Evolutionary conservation across 2,888 invertebrate species (phyloP).

Genomic region (Ochropacha duplaris): DNA sequence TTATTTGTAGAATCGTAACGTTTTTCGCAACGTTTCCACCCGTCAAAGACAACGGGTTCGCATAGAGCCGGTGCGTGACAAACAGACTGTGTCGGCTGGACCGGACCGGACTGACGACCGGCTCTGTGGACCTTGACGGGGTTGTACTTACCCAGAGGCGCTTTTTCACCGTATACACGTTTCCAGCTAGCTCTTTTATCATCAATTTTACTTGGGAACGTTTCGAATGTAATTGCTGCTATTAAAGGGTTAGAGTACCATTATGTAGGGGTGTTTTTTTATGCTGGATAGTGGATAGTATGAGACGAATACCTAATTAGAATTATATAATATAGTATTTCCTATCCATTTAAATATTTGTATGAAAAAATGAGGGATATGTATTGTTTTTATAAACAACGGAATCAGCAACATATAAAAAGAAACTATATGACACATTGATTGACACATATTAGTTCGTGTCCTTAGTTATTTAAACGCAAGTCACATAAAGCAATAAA

Average conservation of each 20-base stretch:
- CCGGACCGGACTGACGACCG: constrained; percentile 41
- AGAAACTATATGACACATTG: too few species aligned
- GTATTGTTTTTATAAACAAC: too few species aligned
- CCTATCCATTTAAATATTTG: too few species aligned
- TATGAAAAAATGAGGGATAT: too few species aligned
- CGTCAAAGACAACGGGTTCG: constrained; percentile 57
- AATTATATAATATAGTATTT: too few species aligned
- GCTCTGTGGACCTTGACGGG: constrained; percentile 62
- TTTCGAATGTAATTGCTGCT: constrained; percentile 1
- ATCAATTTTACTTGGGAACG: constrained; percentile 1
- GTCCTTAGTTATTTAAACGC: constrained; percentile 11
- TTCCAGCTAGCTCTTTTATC: not conserved
- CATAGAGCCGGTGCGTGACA: constrained; percentile 50
- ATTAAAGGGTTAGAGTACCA: not conserved
- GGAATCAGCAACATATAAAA: too few species aligned
- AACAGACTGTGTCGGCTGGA: constrained; percentile 72
- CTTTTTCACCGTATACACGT: not conserved
- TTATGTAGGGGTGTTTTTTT: not conserved
- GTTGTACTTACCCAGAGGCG: constrained; percentile 18
- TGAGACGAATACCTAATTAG: too few species aligned
- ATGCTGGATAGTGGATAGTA: not conserved
- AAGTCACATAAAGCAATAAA: constrained; percentile 7
- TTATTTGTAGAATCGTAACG: not conserved
- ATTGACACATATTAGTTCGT: not conserved
- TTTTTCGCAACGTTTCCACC: constrained; percentile 2